Evolutionary conservation across 2,888 invertebrate species (phyloP).

Genomic region (Cetonia aurata): DNA sequence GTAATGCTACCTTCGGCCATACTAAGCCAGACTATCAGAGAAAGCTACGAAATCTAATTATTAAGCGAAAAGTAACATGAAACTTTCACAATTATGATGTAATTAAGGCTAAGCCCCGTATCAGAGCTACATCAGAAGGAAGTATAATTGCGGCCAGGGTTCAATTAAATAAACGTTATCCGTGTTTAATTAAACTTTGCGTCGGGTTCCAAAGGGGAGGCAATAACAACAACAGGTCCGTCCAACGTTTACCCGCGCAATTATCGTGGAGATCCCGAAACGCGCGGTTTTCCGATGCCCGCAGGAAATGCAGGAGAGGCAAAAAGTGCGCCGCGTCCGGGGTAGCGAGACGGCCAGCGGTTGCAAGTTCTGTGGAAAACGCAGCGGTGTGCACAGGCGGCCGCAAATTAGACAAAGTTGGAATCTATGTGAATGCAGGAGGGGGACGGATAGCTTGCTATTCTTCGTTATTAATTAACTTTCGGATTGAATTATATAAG

Average conservation of each 20-base stretch:
- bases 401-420: constrained; percentile 1
- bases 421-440: constrained; percentile 3
- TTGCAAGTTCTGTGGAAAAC: constrained; percentile 2
- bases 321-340: neutral
- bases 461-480: constrained; percentile 32
- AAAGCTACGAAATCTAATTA: too few species aligned
- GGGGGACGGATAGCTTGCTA: too few species aligned
- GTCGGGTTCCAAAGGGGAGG: constrained; percentile 3
- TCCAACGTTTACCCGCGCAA: neutral
- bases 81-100: constrained; percentile 25
- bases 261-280: constrained; percentile 4
- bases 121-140: constrained; percentile 16
- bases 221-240: constrained; percentile 30
- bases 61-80: neutral
- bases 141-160: constrained; percentile 16
- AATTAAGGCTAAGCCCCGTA: constrained; percentile 25
- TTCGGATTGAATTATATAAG: neutral
- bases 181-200: constrained; percentile 29
- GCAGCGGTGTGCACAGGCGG: neutral
- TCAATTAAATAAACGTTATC: constrained; percentile 30
- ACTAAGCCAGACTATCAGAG: too few species aligned
- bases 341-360: neutral
- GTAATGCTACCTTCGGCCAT: too few species aligned
- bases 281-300: neutral
- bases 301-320: constrained; percentile 24